Conservation (phyloP, 2,888 invertebrate species). For the Noctua janthina region DNA sequence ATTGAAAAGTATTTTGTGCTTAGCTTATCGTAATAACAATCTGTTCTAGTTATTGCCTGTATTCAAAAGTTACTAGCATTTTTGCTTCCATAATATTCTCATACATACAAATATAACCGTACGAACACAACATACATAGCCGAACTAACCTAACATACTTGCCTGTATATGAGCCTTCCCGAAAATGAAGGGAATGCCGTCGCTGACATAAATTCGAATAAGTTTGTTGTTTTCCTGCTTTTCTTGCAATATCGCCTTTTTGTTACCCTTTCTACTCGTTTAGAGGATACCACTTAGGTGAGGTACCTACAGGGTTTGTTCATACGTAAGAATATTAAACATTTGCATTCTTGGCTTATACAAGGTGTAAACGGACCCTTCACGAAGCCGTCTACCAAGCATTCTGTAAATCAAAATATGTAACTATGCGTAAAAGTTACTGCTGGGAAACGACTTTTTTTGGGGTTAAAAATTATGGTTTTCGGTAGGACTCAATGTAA, state of each 20-base stretch:
- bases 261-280: slow-evolving; percentile 19
- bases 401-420: no score
- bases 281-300: slow-evolving; percentile 5
- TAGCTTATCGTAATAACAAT: not conserved
- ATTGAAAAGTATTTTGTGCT: not conserved
- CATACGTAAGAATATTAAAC: not conserved
- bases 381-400: no score
- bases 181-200: slow-evolving; percentile 23
- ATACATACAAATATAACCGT: not conserved
- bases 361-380: no score
- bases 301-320: not conserved
- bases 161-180: not conserved
- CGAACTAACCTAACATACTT: not conserved
- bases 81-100: not conserved
- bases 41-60: not conserved
- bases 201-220: slow-evolving; percentile 38
- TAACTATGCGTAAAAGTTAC: no score
- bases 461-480: no score
- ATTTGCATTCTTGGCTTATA: not conserved
- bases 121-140: not conserved
- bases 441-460: no score
- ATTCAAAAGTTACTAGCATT: not conserved
- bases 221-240: slow-evolving; percentile 24
- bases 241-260: slow-evolving; percentile 24
- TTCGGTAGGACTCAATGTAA: no score